Percentiles rank a stretch among this genome's conserved stretches.
These are phyloP conservation scores for Hippotragus niger DNA, from an alignment of 2,113 vertebrate genomes.

Conservation along the genomic window DNA sequence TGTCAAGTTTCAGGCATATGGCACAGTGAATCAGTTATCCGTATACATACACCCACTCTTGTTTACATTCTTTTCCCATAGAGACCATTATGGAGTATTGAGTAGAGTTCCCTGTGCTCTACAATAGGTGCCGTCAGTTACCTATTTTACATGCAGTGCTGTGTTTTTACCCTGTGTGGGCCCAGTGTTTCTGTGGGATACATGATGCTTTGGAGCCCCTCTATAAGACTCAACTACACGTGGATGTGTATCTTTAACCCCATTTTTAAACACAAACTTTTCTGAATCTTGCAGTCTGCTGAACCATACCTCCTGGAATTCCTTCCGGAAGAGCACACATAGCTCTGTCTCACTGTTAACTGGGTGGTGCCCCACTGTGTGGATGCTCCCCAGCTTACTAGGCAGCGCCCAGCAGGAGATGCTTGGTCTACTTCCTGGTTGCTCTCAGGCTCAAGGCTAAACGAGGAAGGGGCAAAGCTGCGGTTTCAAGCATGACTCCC, in stretches of 20 bases:
- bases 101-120: not conserved
- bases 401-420: rapidly evolving
- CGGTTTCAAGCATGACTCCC: not conserved
- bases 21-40: not conserved
- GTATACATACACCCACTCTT: not conserved
- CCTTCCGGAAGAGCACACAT: not conserved
- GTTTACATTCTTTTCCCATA: not conserved
- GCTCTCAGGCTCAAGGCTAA: not conserved
- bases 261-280: not conserved
- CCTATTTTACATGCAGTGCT: not conserved
- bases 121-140: not conserved
- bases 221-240: not conserved
- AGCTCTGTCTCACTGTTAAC: not conserved
- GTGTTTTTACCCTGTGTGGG: not conserved
- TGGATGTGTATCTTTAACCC: not conserved
- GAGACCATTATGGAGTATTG: not conserved
- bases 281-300: not conserved
- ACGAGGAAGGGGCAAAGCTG: not conserved
- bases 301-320: not conserved
- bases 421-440: not conserved
- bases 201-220: not conserved
- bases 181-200: not conserved
- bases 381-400: not conserved
- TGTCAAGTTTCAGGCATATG: not conserved
- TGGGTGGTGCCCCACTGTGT: rapidly evolving